Evolutionary conservation across 2,888 invertebrate genomes (phyloP).

Genomic region (Elmis aenea): DNA sequence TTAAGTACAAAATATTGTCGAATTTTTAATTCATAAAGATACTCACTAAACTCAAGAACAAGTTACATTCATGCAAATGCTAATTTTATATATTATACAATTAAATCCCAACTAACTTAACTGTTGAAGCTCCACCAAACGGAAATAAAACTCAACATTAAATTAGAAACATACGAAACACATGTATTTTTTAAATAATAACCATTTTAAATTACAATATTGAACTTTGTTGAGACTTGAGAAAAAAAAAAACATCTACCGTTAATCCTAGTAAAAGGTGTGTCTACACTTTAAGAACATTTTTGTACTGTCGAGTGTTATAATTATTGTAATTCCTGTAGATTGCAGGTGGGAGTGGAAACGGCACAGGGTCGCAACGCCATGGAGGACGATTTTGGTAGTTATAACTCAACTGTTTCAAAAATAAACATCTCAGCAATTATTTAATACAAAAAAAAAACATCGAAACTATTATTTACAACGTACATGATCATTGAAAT

Average conservation of each 20-base stretch:
- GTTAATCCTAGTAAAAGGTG: conserved; percentile 32
- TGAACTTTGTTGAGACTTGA: background rate
- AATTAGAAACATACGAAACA: conserved; percentile 28
- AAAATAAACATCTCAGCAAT: conserved; percentile 13
- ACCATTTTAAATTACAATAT: conserved; percentile 15
- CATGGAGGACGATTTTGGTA: conserved; percentile 38
- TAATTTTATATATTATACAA: no score
- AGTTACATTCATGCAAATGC: no score
- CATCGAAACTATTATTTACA: background rate
- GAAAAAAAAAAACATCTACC: conserved; percentile 25
- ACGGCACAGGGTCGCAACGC: conserved; percentile 41
- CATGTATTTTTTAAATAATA: conserved; percentile 29
- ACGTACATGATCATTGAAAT: conserved; percentile 1
- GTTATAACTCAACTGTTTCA: conserved; percentile 42
- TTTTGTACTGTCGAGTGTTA: conserved; percentile 41
- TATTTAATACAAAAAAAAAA: background rate
- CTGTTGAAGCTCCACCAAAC: no score
- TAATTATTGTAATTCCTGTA: conserved; percentile 40
- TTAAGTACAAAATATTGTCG: no score
- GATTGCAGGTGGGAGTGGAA: conserved; percentile 38
- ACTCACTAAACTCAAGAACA: no score
- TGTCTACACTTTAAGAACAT: conserved; percentile 42
- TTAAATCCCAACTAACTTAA: no score
- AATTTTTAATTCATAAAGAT: no score
- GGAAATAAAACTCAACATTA: conserved; percentile 25